These are phyloP conservation scores for Pangasius mekongensis DNA, from an alignment of 2,797 vertebrate species.

Conservation along the genomic window DNA sequence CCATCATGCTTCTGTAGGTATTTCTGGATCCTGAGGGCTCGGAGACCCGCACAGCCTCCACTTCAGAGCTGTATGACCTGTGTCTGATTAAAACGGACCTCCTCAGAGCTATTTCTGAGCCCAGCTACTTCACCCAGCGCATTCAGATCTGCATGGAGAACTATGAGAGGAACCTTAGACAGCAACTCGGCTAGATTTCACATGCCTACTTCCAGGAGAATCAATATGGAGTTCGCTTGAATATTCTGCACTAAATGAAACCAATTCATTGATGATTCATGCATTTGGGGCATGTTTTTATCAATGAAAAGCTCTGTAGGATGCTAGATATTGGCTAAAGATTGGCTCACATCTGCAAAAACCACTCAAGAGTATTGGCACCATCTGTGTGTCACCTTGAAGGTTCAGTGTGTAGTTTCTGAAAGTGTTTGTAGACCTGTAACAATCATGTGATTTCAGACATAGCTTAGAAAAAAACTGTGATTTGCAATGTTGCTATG, in stretches of 20 bases:
- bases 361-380: not conserved
- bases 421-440: not conserved
- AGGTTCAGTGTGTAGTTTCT: not conserved
- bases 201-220: not conserved
- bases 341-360: not conserved
- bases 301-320: not conserved
- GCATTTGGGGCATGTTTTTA: not conserved
- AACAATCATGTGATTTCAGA: not conserved
- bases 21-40: conserved; percentile 69
- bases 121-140: conserved; percentile 79
- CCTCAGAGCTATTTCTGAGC: conserved; percentile 83
- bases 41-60: conserved; percentile 69
- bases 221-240: not conserved
- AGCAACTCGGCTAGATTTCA: conserved; percentile 59
- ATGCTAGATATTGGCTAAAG: not conserved
- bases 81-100: conserved; percentile 86
- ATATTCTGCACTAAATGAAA: not conserved
- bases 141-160: conserved; percentile 83
- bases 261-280: not conserved
- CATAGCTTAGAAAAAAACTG: not conserved
- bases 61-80: conserved; percentile 81
- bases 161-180: conserved; percentile 80
- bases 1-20: conserved; percentile 64
- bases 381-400: too few species aligned
- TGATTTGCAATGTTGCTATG: not conserved